phyloP scores from a whole-genome alignment of 1,140 invertebrate species.

The Nomia melanderi region DNA sequence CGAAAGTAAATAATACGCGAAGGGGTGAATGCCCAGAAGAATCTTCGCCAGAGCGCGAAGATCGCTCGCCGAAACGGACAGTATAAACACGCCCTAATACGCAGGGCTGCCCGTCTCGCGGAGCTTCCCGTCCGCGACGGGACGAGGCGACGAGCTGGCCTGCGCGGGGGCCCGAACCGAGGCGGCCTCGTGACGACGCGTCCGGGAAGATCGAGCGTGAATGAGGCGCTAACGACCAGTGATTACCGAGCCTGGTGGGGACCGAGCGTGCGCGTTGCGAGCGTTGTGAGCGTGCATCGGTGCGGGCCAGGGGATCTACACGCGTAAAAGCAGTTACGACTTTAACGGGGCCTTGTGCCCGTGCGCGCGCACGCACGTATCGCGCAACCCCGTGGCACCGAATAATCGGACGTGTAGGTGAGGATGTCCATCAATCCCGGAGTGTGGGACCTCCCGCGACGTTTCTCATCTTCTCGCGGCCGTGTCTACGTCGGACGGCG shows the following conservation, averaged over 20 bases:
- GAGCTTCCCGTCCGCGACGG: too few relatives aligned
- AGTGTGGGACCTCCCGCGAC: constrained; percentile 75
- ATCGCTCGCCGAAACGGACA: too few relatives aligned
- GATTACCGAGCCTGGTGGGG: constrained; percentile 61
- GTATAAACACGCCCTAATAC: too few relatives aligned
- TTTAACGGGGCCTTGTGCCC: too few relatives aligned
- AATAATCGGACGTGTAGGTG: constrained; percentile 63
- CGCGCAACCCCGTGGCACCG: constrained; percentile 9
- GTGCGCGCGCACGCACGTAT: neutral
- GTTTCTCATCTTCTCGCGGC: constrained; percentile 76
- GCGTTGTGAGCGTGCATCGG: constrained; percentile 26
- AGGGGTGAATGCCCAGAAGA: too few relatives aligned
- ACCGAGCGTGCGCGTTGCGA: too few relatives aligned
- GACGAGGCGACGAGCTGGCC: too few relatives aligned
- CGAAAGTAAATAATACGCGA: too few relatives aligned
- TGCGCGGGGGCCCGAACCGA: too few relatives aligned
- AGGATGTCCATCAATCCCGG: constrained; percentile 76
- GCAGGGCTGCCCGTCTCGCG: too few relatives aligned
- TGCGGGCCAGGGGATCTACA: neutral
- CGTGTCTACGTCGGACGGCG: constrained; percentile 13
- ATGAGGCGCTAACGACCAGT: constrained; percentile 75
- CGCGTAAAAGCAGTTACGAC: constrained; percentile 41
- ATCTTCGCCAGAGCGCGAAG: too few relatives aligned
- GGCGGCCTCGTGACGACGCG: neutral
- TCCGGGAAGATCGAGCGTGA: constrained; percentile 64